Conservation (phyloP, 2,797 vertebrate genomes). For the Gobionotothen gibberifrons region DNA sequence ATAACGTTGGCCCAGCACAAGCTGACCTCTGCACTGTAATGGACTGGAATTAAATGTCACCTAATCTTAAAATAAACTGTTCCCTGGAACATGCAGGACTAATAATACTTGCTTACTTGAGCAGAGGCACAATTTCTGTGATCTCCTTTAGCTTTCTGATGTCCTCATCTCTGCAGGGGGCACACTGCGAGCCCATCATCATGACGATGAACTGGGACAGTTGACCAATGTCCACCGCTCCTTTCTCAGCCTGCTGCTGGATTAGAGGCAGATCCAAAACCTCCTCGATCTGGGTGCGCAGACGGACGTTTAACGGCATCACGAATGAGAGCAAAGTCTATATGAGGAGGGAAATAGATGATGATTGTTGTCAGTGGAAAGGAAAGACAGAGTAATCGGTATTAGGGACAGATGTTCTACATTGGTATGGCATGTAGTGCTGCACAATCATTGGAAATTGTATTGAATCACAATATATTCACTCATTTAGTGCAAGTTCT, state of each 20-base stretch:
- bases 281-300: conserved; percentile 91
- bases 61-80: conserved; percentile 37
- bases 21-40: conserved; percentile 15
- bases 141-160: conserved; percentile 90
- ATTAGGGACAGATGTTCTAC: not conserved
- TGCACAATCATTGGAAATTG: too few species aligned
- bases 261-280: conserved; percentile 93
- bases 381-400: not conserved
- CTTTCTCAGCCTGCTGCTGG: conserved; percentile 95
- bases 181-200: conserved; percentile 95
- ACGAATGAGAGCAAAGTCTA: conserved; percentile 93
- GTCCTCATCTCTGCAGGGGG: conserved; percentile 92
- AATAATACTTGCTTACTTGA: conserved; percentile 85
- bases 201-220: conserved; percentile 92
- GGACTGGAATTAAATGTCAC: conserved; percentile 29
- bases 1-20: not conserved
- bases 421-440: not conserved
- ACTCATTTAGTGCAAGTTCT: too few species aligned
- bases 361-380: not conserved
- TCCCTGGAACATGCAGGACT: not conserved
- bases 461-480: too few species aligned
- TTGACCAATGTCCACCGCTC: conserved; percentile 89
- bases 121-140: conserved; percentile 89
- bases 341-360: not conserved
- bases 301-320: conserved; percentile 89